These are phyloP conservation scores for Apocrypta bakeri DNA, from an alignment of 1,140 invertebrate species.

Conservation along the genomic window DNA sequence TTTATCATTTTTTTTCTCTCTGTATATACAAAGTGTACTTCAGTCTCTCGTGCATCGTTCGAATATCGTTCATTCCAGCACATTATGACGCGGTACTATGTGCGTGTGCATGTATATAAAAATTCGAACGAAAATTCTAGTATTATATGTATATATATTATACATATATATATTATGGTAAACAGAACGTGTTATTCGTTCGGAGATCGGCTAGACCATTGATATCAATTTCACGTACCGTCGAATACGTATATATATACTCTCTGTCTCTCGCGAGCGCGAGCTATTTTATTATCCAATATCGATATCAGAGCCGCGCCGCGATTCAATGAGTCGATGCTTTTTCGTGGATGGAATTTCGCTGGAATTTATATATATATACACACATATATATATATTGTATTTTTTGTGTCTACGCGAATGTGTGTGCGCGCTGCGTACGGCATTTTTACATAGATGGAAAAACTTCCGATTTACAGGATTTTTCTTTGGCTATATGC, in stretches of 20 bases:
- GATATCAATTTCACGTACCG: slow-evolving; percentile 32
- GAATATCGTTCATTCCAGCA: no score
- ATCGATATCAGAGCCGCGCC: slow-evolving; percentile 5
- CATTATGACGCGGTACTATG: no score
- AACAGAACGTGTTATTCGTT: not conserved
- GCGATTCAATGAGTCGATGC: not conserved
- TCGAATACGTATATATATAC: not conserved
- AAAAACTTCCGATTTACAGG: slow-evolving; percentile 36
- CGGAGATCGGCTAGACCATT: not conserved
- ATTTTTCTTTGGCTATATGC: slow-evolving; percentile 5
- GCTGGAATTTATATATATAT: no score
- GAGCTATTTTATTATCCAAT: slow-evolving; percentile 47
- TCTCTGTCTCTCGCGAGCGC: not conserved
- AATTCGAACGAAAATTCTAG: no score
- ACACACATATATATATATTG: not conserved
- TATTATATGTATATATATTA: no score
- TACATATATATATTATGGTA: not conserved
- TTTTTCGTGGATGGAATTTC: no score
- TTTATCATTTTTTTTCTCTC: no score
- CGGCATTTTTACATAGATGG: slow-evolving; percentile 43
- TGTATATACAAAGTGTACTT: no score
- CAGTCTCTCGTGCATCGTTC: no score
- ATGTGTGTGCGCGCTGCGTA: not conserved
- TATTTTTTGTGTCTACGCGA: no score
- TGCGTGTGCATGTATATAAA: no score